These are phyloP conservation scores for Heteromurus nitidus DNA, from an alignment of 2,888 invertebrate genomes.

Conservation along the genomic window DNA sequence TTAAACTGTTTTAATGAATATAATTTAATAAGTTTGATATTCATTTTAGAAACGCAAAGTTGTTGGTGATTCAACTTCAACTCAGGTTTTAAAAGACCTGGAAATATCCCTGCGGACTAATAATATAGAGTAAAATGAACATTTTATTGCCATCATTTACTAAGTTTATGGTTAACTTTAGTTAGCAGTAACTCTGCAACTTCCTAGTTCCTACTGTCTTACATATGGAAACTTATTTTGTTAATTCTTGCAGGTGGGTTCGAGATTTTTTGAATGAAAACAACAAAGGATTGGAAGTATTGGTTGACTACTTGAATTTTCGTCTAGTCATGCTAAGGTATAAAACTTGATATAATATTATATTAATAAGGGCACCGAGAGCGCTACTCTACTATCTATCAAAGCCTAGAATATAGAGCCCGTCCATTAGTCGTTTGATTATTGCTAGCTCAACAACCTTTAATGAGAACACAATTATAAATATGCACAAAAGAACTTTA, in stretches of 20 bases:
- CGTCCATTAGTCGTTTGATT: slow-evolving; percentile 58
- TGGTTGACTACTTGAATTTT: slow-evolving; percentile 98
- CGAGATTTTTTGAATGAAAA: slow-evolving; percentile 97
- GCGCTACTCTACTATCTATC: slow-evolving; percentile 37
- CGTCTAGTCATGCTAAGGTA: slow-evolving; percentile 90
- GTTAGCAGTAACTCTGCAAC: too few species aligned
- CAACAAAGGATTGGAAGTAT: slow-evolving; percentile 95
- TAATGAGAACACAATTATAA: slow-evolving; percentile 52
- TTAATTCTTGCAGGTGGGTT: slow-evolving; percentile 88
- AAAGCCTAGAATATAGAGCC: slow-evolving; percentile 40
- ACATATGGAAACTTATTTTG: slow-evolving; percentile 4
- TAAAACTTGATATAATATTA: too few species aligned
- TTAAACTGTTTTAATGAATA: too few species aligned
- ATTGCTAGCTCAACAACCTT: slow-evolving; percentile 56
- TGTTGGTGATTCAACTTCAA: slow-evolving; percentile 97
- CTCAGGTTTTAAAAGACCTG: slow-evolving; percentile 97
- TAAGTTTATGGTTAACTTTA: too few species aligned
- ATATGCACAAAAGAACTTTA: slow-evolving; percentile 46
- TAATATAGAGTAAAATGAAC: slow-evolving; percentile 99
- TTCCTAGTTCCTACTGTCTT: too few species aligned
- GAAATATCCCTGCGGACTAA: slow-evolving; percentile 99
- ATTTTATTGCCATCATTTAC: too few species aligned
- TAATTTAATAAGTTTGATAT: too few species aligned
- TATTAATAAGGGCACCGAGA: too few species aligned
- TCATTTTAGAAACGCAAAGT: slow-evolving; percentile 96